Conservation (phyloP, 2,797 vertebrate species). For the Karalla daura region DNA sequence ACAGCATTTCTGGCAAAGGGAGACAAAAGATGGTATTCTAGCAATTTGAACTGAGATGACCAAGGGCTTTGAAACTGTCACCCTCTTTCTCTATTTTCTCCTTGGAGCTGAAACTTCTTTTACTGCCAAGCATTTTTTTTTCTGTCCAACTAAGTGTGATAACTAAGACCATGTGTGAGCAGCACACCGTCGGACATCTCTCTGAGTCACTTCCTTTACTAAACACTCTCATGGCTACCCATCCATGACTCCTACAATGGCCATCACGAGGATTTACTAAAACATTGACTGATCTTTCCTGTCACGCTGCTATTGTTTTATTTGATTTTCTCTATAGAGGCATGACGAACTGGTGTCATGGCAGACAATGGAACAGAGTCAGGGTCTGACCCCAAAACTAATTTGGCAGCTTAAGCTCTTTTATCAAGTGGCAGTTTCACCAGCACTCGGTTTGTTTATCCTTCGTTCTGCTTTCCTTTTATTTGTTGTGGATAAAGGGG, state of each 20-base stretch:
- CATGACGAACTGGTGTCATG: slow-evolving; percentile 73
- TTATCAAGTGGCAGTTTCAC: slow-evolving; percentile 69
- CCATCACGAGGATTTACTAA: slow-evolving; percentile 78
- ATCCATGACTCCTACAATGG: slow-evolving; percentile 75
- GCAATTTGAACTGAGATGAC: not conserved
- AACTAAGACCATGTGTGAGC: slow-evolving; percentile 43
- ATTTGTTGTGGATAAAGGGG: slow-evolving; percentile 64
- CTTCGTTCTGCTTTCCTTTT: slow-evolving; percentile 54
- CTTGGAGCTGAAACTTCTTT: slow-evolving; percentile 13
- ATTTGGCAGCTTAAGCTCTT: slow-evolving; percentile 78
- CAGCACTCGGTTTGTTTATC: slow-evolving; percentile 73
- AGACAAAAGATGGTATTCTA: not conserved
- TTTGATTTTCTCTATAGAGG: slow-evolving; percentile 81
- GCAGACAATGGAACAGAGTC: slow-evolving; percentile 74
- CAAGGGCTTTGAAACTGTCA: not conserved
- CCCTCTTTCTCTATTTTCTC: slow-evolving; percentile 1
- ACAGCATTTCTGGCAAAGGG: not conserved
- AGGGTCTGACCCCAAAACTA: slow-evolving; percentile 79
- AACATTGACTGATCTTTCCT: slow-evolving; percentile 76
- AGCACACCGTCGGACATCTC: slow-evolving; percentile 41
- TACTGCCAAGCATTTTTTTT: slow-evolving; percentile 1
- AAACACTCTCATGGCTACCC: slow-evolving; percentile 74
- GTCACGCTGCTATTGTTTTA: slow-evolving; percentile 79
- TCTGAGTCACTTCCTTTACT: slow-evolving; percentile 73
- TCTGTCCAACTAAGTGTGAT: slow-evolving; percentile 32